Conservation (phyloP, 2,797 vertebrate genomes). For the Channallabes apus region DNA sequence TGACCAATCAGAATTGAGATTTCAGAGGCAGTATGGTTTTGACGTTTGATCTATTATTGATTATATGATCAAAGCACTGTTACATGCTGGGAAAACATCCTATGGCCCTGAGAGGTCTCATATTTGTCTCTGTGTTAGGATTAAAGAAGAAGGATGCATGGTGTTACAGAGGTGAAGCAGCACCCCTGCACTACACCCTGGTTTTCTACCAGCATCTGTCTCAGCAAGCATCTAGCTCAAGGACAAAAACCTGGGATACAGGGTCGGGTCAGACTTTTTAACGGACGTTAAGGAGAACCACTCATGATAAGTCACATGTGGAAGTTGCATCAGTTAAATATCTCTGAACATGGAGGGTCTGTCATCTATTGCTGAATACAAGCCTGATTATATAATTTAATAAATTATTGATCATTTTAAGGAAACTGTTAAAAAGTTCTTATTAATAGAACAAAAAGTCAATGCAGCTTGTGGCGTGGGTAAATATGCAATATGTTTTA, state of each 20-base stretch:
- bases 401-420: neutral
- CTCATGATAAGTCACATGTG: too few species aligned
- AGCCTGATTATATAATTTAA: neutral
- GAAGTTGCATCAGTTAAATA: too few species aligned
- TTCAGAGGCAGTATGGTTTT: too few species aligned
- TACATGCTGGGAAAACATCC: neutral
- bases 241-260: too few species aligned
- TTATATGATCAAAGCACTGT: neutral
- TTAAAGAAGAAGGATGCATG: neutral
- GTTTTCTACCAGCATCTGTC: neutral
- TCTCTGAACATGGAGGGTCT: too few species aligned
- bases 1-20: too few species aligned
- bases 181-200: neutral
- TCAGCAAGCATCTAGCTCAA: too few species aligned
- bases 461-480: neutral
- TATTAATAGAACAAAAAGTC: neutral
- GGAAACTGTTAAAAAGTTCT: neutral
- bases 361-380: neutral
- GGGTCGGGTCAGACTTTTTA: too few species aligned
- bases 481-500: neutral
- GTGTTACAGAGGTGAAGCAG: neutral
- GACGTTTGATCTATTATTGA: neutral
- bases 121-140: neutral
- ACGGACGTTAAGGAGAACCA: too few species aligned
- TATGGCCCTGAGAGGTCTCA: neutral